Evolutionary conservation across 2,113 vertebrate species (phyloP).

Genomic region (Mormyrus iriodes): DNA sequence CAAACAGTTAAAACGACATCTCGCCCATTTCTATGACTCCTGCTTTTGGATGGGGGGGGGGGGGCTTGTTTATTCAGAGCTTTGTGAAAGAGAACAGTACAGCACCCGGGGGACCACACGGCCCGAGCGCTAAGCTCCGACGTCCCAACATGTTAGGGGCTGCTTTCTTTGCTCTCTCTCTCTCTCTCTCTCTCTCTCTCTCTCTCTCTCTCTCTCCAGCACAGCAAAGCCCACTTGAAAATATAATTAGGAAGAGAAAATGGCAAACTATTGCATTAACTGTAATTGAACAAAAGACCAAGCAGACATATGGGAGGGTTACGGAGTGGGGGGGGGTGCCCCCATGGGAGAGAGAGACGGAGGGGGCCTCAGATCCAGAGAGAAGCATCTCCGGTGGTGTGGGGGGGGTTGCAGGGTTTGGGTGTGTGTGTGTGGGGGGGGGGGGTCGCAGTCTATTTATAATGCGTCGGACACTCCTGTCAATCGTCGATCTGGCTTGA

Average conservation of each 20-base stretch:
- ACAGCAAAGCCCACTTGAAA: slow-evolving; percentile 96
- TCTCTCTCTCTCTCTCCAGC: slow-evolving; percentile 60
- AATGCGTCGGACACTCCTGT: slow-evolving; percentile 78
- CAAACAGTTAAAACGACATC: slow-evolving; percentile 87
- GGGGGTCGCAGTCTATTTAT: slow-evolving; percentile 92
- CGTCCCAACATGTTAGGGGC: slow-evolving; percentile 77
- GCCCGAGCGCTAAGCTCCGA: slow-evolving; percentile 73
- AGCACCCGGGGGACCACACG: slow-evolving; percentile 78
- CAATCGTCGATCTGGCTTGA: slow-evolving; percentile 80
- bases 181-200: slow-evolving; percentile 20
- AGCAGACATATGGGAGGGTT: slow-evolving; percentile 90
- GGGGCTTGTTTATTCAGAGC: slow-evolving; percentile 91
- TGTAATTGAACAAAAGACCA: slow-evolving; percentile 99
- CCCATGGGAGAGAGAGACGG: slow-evolving; percentile 78
- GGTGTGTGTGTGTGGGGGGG: slow-evolving; percentile 19
- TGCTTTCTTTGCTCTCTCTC: slow-evolving; percentile 34
- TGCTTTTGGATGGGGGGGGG: slow-evolving; percentile 48
- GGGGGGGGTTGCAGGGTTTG: neutral
- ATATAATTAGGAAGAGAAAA: slow-evolving; percentile 98
- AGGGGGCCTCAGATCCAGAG: slow-evolving; percentile 79
- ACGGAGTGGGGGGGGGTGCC: slow-evolving; percentile 59
- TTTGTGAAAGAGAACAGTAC: slow-evolving; percentile 77
- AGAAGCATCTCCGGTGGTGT: slow-evolving; percentile 91
- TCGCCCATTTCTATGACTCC: slow-evolving; percentile 76
- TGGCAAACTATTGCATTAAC: slow-evolving; percentile 98